Percentiles rank a stretch among this genome's conserved stretches.
phyloP scores from a whole-genome alignment of 1,140 invertebrate genomes.

The Luehdorfia chinensis region DNA sequence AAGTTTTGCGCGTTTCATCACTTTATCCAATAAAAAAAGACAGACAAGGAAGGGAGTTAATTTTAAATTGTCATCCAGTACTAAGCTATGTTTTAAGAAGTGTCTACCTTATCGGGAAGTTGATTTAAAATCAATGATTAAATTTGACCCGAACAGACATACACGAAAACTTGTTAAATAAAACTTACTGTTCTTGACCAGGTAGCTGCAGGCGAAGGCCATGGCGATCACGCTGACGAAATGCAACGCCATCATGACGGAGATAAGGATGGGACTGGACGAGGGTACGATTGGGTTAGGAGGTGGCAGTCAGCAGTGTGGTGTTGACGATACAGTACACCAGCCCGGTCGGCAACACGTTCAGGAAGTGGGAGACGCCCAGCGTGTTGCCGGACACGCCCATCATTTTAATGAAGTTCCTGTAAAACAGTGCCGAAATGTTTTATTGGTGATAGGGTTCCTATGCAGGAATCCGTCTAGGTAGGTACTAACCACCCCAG shows the following conservation, averaged over 20 bases:
- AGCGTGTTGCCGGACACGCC: constrained; percentile 39
- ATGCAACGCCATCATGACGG: constrained; percentile 37
- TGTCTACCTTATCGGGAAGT: too few species aligned
- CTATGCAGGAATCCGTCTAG: too few species aligned
- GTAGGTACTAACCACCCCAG: too few species aligned
- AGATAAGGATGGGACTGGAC: constrained; percentile 32
- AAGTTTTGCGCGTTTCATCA: too few species aligned
- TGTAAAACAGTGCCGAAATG: constrained; percentile 28
- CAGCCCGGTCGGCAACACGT: constrained; percentile 36
- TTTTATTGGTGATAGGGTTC: too few species aligned
- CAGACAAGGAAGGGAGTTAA: too few species aligned
- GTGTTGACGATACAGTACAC: constrained; percentile 34
- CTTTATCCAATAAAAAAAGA: too few species aligned
- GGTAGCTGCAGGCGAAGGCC: constrained; percentile 41
- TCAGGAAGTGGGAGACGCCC: constrained; percentile 40
- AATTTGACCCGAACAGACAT: too few species aligned
- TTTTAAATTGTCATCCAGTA: too few species aligned
- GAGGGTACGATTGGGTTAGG: constrained; percentile 25
- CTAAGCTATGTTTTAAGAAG: too few species aligned
- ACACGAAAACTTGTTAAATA: too few species aligned
- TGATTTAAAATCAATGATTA: too few species aligned
- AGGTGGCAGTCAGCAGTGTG: constrained; percentile 26
- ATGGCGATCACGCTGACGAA: constrained; percentile 36
- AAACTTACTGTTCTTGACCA: constrained; percentile 45
- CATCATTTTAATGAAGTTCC: constrained; percentile 61